Percentiles rank a stretch among this genome's conserved stretches.
These are phyloP conservation scores for Apocheima hispidaria DNA, from an alignment of 2,888 invertebrate species.

Conservation along the genomic window DNA sequence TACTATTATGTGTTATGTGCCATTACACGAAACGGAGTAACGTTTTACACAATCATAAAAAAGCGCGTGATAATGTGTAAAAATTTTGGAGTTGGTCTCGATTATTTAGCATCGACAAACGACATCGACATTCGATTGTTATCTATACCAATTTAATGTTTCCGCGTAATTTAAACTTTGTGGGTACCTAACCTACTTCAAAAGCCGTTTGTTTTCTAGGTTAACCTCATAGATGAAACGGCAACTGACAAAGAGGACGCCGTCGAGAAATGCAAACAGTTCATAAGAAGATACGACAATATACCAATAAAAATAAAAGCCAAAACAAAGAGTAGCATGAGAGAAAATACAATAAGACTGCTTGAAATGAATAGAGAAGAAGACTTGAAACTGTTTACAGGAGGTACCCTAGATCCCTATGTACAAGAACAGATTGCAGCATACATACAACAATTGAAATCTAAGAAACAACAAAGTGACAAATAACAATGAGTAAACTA, in stretches of 20 bases:
- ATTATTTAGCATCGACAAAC: no score
- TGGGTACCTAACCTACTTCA: background rate
- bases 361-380: constrained; percentile 84
- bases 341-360: constrained; percentile 72
- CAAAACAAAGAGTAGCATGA: constrained; percentile 78
- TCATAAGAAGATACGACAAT: constrained; percentile 84
- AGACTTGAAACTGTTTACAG: constrained; percentile 86
- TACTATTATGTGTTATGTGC: no score
- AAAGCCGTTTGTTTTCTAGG: constrained; percentile 35
- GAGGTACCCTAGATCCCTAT: constrained; percentile 83
- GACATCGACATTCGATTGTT: no score
- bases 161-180: background rate
- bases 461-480: background rate
- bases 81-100: no score
- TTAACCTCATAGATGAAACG: constrained; percentile 90
- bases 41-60: no score
- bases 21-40: no score
- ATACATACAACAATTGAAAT: constrained; percentile 73
- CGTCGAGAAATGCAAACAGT: constrained; percentile 27
- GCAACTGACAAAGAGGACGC: constrained; percentile 60
- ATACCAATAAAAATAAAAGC: constrained; percentile 85
- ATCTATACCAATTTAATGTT: no score
- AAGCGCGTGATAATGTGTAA: no score
- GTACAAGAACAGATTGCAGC: constrained; percentile 89
- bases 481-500: background rate